Base-by-base conservation (phyloP, 2,888 invertebrate genomes). In the Ptilodon capucinus region DNA sequence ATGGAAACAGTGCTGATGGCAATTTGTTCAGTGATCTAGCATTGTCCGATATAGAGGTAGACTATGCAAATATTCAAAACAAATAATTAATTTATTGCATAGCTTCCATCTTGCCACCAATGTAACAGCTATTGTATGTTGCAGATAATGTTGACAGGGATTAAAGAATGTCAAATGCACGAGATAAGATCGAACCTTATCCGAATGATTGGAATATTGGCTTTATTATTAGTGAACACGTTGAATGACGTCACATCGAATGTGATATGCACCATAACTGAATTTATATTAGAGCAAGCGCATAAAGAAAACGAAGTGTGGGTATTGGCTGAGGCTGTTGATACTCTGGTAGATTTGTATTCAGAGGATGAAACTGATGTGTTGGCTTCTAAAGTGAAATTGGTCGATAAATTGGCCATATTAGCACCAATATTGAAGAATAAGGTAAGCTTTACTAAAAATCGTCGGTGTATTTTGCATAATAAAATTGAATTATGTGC, bases 301-400 rank as follows among this genome's bases (percentile, higher is more conserved):
- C 86, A 84, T n/a, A 92, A 92, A 63, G 95, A 95, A 68, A 80
- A 86, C 16, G 93, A 94, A 54, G 92, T 94, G 6, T 95, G 95
- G 94, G 93, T 95, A 4, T 84, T 94, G 28, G 95, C 95, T 0
- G 96, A 96, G 84, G 93, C 94, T 3, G 74, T 96, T 32, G 96
- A 96, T 71, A 93, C 94, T 0, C 71, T 96, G 19, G 94, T 96
- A 81, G 96, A 96, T 72, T 92, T 96, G 60, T 96, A 95, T 79
- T 92, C 94, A 0, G 95, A 95, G 70, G 96, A 96, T 70, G 94
- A 95, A 69, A 93, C 94, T 46, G 94, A 95, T 74, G 70, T 72
- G 16, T 80, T 95, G 48, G 93, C 95, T 0, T 85, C 85, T 51
- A 93, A 94, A 71, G 89, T 95, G 13, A 91, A 92, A 57, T 86